phyloP scores from a whole-genome alignment of 2,888 invertebrate species.

The Spilarctia lutea region DNA sequence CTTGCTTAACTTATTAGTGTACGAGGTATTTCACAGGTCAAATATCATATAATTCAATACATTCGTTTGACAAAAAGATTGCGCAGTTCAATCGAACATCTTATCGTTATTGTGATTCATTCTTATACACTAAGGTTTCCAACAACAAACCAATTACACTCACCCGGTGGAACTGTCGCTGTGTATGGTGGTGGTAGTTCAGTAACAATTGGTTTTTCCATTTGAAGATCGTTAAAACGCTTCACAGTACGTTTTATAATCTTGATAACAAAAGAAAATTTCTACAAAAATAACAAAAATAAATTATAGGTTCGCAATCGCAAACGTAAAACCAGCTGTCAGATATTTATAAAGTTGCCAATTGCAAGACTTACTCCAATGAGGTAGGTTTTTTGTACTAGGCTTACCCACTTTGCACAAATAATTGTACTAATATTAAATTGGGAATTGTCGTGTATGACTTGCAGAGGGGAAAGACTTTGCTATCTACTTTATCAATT shows the following conservation, averaged over 20 bases:
- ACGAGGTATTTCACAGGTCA: background rate
- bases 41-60: conserved; percentile 15
- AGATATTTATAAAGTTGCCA: conserved; percentile 34
- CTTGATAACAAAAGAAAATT: conserved; percentile 29
- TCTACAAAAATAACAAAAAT: conserved; percentile 45
- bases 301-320: conserved; percentile 29
- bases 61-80: conserved; percentile 34
- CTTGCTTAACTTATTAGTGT: background rate
- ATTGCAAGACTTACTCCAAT: background rate
- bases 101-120: conserved; percentile 72
- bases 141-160: conserved; percentile 48
- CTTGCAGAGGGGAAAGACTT: too few relatives aligned
- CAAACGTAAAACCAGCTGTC: conserved; percentile 44
- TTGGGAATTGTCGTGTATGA: too few relatives aligned
- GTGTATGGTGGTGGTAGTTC: conserved; percentile 86
- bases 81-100: conserved; percentile 57
- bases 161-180: conserved; percentile 74
- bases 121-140: conserved; percentile 50
- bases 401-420: too few relatives aligned
- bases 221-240: conserved; percentile 51
- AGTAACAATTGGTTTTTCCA: conserved; percentile 76
- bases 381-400: too few relatives aligned
- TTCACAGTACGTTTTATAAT: conserved; percentile 24
- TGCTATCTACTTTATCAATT: too few relatives aligned
- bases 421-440: too few relatives aligned